Base-by-base conservation (phyloP, 2,113 vertebrate genomes). In the Hemichromis elongatus region DNA sequence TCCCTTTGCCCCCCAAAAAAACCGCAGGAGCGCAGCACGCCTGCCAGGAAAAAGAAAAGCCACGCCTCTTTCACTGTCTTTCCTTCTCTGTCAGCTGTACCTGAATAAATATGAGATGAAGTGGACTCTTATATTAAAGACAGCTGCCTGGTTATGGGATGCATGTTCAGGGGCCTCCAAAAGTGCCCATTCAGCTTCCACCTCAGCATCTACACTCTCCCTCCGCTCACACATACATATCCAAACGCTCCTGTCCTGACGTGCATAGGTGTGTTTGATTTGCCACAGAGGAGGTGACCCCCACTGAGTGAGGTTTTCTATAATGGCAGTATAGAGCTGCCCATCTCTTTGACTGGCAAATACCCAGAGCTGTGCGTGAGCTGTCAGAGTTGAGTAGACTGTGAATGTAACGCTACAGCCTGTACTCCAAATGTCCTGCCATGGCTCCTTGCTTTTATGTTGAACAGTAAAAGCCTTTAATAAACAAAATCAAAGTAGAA, bases 91-190 rank as follows among this genome's bases (percentile, higher is more conserved):
- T 91, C 90, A 90, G 94, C 93, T 93, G 89, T 95, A 95, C 94
- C 95, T 96, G 94, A 94, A 95, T 95, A 96, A 96, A 96, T 95
- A 95, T 91, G 92, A 91, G 85, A 92, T 89, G 87, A 94, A 92
- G 86, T 50, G 90, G 83, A 84, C 78, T 63, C 90, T 90, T 96
- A 93, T 96, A 96, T 96, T 96, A 95, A 96, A 96, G 85, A 96
- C 96, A 96, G 96, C 94, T 96, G 96, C 91, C 85, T 92, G 90
- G 86, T 83, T 88, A 90, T 79, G 80, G 88, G 83, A 86, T 87
- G 89, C 89, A 90, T 92, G 90, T 92, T 90, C 83, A 82, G 85
- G 90, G 90, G 82, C 63, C 80, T 90, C 82, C 73, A 83, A 91
- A 93, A 92, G 86, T 93, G 85, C 73, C 82, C 84, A 81, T 91